A percentile compares a stretch with the other conserved stretches of the same genome.
Conservation (phyloP, 2,113 vertebrate genomes). For the Tricholaema leucomelas region DNA sequence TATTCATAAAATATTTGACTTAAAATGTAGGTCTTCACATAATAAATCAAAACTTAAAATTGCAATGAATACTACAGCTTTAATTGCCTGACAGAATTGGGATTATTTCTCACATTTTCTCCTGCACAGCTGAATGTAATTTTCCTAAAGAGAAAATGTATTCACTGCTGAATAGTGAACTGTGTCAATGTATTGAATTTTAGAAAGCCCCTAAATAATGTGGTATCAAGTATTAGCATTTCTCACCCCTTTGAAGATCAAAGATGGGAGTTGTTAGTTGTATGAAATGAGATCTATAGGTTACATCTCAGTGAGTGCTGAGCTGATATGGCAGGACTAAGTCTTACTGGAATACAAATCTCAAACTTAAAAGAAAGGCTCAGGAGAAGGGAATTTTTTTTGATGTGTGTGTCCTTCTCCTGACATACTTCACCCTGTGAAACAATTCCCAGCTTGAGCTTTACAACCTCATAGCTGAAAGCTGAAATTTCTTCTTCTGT, state of each 20-base stretch:
- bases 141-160: slow-evolving; percentile 17
- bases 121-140: slow-evolving; percentile 4
- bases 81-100: slow-evolving; percentile 15
- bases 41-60: slow-evolving; percentile 53
- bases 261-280: background rate
- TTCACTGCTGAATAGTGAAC: background rate
- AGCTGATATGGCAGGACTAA: background rate
- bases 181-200: slow-evolving; percentile 22
- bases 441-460: background rate
- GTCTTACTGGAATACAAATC: background rate
- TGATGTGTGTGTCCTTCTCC: background rate
- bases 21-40: slow-evolving; percentile 13
- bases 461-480: background rate
- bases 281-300: background rate
- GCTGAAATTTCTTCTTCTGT: background rate
- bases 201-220: slow-evolving; percentile 6
- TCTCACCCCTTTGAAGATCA: background rate
- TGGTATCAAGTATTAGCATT: background rate
- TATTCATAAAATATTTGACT: slow-evolving; percentile 41
- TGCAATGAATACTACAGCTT: slow-evolving; percentile 25
- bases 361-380: background rate
- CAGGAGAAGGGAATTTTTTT: background rate
- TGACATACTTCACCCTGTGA: background rate
- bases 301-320: background rate
- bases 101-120: slow-evolving; percentile 45